Evolutionary conservation across 2,888 invertebrate genomes (phyloP).

Genomic region (Nephrotoma flavescens): DNA sequence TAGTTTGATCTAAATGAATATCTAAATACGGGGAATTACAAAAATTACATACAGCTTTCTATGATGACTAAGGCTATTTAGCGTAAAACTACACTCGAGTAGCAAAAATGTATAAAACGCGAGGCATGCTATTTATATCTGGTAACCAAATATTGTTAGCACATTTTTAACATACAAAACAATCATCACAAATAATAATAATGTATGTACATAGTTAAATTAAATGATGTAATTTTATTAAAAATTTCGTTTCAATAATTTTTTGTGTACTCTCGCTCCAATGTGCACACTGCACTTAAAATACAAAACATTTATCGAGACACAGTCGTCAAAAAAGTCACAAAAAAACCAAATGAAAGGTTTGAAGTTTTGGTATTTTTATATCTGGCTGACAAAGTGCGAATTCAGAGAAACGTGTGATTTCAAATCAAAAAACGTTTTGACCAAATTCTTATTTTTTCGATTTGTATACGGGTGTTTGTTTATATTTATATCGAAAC

Average conservation of each 20-base stretch:
- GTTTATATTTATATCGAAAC: no score
- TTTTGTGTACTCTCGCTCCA: background rate
- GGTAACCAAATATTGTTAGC: background rate
- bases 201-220: background rate
- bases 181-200: background rate
- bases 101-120: background rate
- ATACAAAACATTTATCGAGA: background rate
- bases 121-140: background rate
- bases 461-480: no score
- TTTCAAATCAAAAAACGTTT: background rate
- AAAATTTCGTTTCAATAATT: background rate
- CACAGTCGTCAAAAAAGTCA: background rate
- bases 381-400: background rate
- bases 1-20: background rate
- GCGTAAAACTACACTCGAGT: background rate
- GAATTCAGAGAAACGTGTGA: background rate
- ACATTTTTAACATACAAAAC: background rate
- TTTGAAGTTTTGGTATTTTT: background rate
- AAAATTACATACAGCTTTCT: background rate
- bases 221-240: background rate
- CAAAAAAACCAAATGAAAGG: background rate
- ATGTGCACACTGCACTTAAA: background rate
- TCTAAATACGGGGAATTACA: background rate
- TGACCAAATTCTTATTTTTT: background rate
- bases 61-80: background rate